A percentile compares a stretch with the other conserved stretches of the same genome.
Evolutionary conservation across 2,888 invertebrate species (phyloP).

Genomic region (Pammene fasciana): DNA sequence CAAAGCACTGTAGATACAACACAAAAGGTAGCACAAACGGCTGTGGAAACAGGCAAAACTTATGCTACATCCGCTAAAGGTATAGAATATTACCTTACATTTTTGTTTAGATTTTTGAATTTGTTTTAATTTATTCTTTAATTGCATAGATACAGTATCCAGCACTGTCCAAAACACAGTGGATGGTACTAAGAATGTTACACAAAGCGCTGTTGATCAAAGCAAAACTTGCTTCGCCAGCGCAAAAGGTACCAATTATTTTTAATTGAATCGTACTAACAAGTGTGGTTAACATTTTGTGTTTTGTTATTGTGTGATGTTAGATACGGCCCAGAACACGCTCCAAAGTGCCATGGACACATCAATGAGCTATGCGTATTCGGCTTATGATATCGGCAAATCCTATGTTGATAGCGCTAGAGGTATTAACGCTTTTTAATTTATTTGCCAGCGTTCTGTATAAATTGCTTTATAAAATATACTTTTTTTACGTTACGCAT

Average conservation of each 20-base stretch:
- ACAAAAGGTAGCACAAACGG: slow-evolving; percentile 40
- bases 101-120: slow-evolving; percentile 33
- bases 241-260: slow-evolving; percentile 58
- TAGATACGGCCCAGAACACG: slow-evolving; percentile 55
- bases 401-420: slow-evolving; percentile 59
- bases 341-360: slow-evolving; percentile 55
- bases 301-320: slow-evolving; percentile 42
- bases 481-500: slow-evolving; percentile 19
- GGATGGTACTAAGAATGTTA: slow-evolving; percentile 59
- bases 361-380: slow-evolving; percentile 61
- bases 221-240: slow-evolving; percentile 58
- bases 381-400: slow-evolving; percentile 60
- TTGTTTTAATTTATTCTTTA: slow-evolving; percentile 45
- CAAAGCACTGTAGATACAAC: slow-evolving; percentile 42
- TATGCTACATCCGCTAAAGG: slow-evolving; percentile 42
- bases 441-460: slow-evolving; percentile 27
- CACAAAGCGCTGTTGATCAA: slow-evolving; percentile 59
- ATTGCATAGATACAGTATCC: slow-evolving; percentile 61
- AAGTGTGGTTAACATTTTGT: slow-evolving; percentile 38
- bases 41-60: slow-evolving; percentile 43
- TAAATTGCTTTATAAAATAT: slow-evolving; percentile 35
- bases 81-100: slow-evolving; percentile 14
- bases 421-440: slow-evolving; percentile 49
- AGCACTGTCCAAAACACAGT: slow-evolving; percentile 59
- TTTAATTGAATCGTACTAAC: slow-evolving; percentile 33